Base-by-base conservation (phyloP, 2,888 invertebrate genomes). In the Oscheius myriophilus region DNA sequence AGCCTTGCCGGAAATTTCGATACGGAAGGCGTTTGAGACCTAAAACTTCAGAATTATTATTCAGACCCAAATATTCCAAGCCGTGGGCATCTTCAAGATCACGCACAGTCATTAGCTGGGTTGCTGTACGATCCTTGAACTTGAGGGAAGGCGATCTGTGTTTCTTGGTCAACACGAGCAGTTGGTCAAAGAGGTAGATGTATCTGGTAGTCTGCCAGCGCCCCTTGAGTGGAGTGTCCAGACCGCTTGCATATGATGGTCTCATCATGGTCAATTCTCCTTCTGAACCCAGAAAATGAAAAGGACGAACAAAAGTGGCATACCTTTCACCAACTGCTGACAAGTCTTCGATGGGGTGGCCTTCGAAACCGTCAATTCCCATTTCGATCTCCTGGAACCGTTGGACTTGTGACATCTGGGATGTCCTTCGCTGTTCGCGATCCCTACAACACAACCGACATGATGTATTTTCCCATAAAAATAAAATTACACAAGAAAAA, bases 91-190 rank as follows among this genome's bases (percentile, higher is more conserved):
- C 96, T n/a, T 91, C 91, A 57, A 92, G 90, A 87, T 98, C 97
- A 52, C 92, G 91, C 41, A 97, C 92, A 87, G 95, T 95, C 73
- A 95, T 91, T 87, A 95, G 94, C 68, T 96, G 89, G 73, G 97
- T 92, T 87, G 93, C 92, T 84, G 94, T 92, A 72, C 93, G 92
- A 88, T 97, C 96, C 87, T 97, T 97, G 53, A 94, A 90, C 74
- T 93, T 91, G 83, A 75, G 33, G 18, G 68, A 69, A 23, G 67
- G 76, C 16, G 57, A 12, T 23, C 53, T 59, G 58, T 80, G 77
- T n/a, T 93, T 93, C 87, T 98, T 98, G 89, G 96, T 96, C 39
- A 97, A 90, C 67, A 97, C 91, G 86, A 98, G 90, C 59, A 96
- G 90, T 1, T 96, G 95, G 87, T 98, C 97, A 87, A 98, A 97